Evolutionary conservation across 2,113 vertebrate genomes (phyloP), one percentile per base, ranked within the genome.

Genomic region (Sinocyclocheilus maitianheensis): DNA sequence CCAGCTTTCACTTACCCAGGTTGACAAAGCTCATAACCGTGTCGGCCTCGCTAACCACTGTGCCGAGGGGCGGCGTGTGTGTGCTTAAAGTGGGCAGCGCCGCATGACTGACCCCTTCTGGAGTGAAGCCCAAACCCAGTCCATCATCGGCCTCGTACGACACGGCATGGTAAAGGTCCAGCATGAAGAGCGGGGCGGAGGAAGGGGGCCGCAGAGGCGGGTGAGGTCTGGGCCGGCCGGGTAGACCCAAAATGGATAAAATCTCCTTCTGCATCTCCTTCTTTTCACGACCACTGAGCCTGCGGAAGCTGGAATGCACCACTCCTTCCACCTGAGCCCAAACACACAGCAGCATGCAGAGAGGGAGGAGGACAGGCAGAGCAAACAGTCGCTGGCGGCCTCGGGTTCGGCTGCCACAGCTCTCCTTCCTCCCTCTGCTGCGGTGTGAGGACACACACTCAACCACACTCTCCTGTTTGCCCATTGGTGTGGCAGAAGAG

Each of bases 11-110:
- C 97, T 98, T 95, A 98, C 98, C 97, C 93, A 98, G 85, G 77
- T 99, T 98, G 75, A 98, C 98, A 83, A 99, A 97, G 93, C 98
- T 98, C 96, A 99, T 98, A 87, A 98, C 97, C 0, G 97, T 97
- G 94, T 99, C 97, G 0, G 97, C 96, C 80, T 95, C 95, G 74
- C 95, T 97, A 85, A 97, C 95, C 85, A 95, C 94, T 2, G 94
- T 94, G 79, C 96, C 96, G n/a, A 94, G 94, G 16, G 94, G 92
- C 0, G 96, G 94, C 0, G 91, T 94, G 91, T 96, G 95, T 0
- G 95, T 94, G 93, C 94, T 96, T 91, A 96, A 93, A 26, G 95
- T 94, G 5, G 96, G 96, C 37, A 95, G 94, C 5, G 89, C 94
- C 0, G 89, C 92, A 18, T 93, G 90, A 83, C 48, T 90, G 85